A percentile compares a stretch with the other conserved stretches of the same genome.
Evolutionary conservation across 2,113 vertebrate species (phyloP).

Genomic region (Pithys albifrons): DNA sequence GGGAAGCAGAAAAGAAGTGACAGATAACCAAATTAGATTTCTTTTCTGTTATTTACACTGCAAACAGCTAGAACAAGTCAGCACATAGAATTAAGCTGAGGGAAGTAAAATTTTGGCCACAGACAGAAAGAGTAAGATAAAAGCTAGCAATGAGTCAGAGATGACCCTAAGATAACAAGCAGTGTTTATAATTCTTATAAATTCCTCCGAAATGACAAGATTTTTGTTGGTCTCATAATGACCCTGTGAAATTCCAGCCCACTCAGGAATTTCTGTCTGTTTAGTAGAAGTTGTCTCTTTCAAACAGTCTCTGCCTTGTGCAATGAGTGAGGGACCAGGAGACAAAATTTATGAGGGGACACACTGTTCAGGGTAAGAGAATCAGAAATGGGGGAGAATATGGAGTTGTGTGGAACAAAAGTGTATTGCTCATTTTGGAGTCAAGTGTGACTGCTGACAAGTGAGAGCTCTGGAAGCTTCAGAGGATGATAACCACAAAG

Average conservation of each 20-base stretch:
- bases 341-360: neutral
- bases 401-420: neutral
- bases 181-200: constrained; percentile 48
- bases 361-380: neutral
- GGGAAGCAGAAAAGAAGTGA: neutral
- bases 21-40: neutral
- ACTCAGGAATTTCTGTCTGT: neutral
- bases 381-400: neutral
- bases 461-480: neutral
- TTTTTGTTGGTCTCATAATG: neutral
- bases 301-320: neutral
- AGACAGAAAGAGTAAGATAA: constrained; percentile 2
- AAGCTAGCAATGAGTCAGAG: constrained; percentile 58
- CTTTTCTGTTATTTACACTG: neutral
- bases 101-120: constrained; percentile 6
- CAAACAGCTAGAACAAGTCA: constrained; percentile 28
- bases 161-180: constrained; percentile 39
- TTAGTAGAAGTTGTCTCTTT: neutral
- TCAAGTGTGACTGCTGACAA: neutral
- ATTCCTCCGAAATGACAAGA: constrained; percentile 41
- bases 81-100: constrained; percentile 14
- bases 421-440: neutral
- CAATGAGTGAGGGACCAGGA: neutral
- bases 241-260: neutral
- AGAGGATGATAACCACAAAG: neutral